These are phyloP conservation scores for Chloroclystis v-ata DNA, from an alignment of 2,888 invertebrate species.

Conservation along the genomic window DNA sequence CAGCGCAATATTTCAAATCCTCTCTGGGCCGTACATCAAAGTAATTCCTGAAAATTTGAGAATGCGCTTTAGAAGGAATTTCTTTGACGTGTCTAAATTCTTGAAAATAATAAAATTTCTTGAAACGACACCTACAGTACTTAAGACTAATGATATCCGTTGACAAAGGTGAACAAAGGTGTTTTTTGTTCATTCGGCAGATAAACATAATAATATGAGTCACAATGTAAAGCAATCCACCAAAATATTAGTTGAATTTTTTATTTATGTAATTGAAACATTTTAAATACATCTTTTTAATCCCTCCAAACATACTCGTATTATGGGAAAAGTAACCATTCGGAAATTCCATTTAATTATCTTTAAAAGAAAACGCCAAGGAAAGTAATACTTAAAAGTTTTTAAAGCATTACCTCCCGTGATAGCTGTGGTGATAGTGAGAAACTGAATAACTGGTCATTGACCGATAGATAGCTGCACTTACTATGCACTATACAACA, in stretches of 20 bases:
- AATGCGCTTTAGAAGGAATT: background rate
- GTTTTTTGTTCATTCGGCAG: conserved; percentile 15
- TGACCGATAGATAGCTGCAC: conserved; percentile 23
- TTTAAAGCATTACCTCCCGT: too few species aligned
- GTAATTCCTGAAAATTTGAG: background rate
- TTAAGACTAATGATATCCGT: conserved; percentile 8
- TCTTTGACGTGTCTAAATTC: background rate
- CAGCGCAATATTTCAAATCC: conserved; percentile 1
- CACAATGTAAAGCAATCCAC: conserved; percentile 9
- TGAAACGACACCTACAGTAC: background rate
- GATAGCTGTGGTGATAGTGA: too few species aligned
- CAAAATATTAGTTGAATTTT: too few species aligned
- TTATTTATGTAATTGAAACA: too few species aligned
- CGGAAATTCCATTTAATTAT: too few species aligned
- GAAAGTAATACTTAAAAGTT: too few species aligned
- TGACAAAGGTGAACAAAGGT: conserved; percentile 7
- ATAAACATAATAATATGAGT: conserved; percentile 23
- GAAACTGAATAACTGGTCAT: conserved; percentile 19
- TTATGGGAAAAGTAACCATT: too few species aligned
- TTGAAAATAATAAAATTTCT: background rate
- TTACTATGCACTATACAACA: conserved; percentile 51
- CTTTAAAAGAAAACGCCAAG: too few species aligned
- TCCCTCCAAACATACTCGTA: too few species aligned
- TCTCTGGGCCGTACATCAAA: conserved; percentile 2
- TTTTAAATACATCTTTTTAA: too few species aligned